phyloP scores from a whole-genome alignment of 2,113 vertebrate genomes.

The Cygnus atratus region DNA sequence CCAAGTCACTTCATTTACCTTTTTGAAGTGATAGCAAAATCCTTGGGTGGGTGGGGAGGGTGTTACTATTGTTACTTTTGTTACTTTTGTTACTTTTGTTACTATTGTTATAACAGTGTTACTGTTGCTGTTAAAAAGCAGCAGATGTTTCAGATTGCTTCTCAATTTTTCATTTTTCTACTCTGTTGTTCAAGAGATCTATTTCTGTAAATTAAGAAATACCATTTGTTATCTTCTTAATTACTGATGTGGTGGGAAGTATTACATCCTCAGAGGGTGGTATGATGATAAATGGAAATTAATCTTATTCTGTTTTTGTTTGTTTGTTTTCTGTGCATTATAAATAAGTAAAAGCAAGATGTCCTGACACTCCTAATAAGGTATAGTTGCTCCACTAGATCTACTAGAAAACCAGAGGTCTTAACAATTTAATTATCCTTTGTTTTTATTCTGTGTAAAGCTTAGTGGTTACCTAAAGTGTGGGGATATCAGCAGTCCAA shows the following conservation, averaged over 20 bases:
- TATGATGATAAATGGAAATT: not conserved
- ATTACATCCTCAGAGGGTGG: not conserved
- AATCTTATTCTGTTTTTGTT: not conserved
- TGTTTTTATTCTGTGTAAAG: not conserved
- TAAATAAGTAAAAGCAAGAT: not conserved
- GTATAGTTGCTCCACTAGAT: not conserved
- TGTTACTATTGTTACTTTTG: not conserved
- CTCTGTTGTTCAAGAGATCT: not conserved
- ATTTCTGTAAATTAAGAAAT: not conserved
- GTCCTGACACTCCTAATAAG: not conserved
- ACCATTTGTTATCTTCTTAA: not conserved
- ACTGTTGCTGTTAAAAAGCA: not conserved
- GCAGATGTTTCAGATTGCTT: not conserved
- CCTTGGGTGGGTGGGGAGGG: not conserved
- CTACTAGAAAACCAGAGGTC: not conserved
- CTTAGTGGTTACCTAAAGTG: not conserved
- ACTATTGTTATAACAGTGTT: too few species aligned
- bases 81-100: too few species aligned
- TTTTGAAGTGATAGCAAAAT: slow-evolving; percentile 19
- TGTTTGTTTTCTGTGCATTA: not conserved
- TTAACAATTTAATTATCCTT: not conserved
- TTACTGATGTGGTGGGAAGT: not conserved
- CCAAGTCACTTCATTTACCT: not conserved
- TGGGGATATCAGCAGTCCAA: not conserved
- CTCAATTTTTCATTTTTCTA: not conserved